Percentiles rank a stretch among this genome's conserved stretches.
These are phyloP conservation scores for Pangasianodon hypophthalmus DNA, from an alignment of 2,113 vertebrate genomes.

Conservation along the genomic window DNA sequence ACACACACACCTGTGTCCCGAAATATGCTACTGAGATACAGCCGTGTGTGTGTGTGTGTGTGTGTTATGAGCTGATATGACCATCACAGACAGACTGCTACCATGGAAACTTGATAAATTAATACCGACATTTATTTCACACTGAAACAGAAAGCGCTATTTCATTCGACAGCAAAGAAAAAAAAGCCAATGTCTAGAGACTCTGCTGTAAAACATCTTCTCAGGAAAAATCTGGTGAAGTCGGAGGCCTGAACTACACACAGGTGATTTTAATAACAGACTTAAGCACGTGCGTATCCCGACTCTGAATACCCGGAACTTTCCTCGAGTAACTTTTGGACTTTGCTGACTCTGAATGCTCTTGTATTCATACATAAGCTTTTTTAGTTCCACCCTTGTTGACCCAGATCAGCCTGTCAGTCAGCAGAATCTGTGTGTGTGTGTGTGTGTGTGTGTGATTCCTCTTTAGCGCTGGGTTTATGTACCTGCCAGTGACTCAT, in stretches of 20 bases:
- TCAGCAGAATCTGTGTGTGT: background rate
- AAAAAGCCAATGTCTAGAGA: background rate
- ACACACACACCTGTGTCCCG: background rate
- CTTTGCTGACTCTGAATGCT: background rate
- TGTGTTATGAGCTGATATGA: background rate
- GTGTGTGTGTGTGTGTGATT: background rate
- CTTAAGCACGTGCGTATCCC: background rate
- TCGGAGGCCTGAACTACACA: background rate
- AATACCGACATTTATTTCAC: background rate
- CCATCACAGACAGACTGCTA: background rate
- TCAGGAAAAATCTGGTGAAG: no score
- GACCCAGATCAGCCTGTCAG: background rate
- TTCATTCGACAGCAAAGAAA: no score
- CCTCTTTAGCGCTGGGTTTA: background rate
- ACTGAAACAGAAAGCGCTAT: background rate
- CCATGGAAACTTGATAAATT: background rate
- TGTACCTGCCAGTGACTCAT: conserved; percentile 5
- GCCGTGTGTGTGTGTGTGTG: background rate
- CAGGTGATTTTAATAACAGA: background rate
- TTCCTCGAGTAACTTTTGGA: background rate
- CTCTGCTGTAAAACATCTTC: no score
- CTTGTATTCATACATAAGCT: background rate
- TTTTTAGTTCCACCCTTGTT: background rate
- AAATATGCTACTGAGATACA: background rate
- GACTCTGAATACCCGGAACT: background rate